Conservation (phyloP, 2,113 vertebrate species). For the Perca flavescens region DNA sequence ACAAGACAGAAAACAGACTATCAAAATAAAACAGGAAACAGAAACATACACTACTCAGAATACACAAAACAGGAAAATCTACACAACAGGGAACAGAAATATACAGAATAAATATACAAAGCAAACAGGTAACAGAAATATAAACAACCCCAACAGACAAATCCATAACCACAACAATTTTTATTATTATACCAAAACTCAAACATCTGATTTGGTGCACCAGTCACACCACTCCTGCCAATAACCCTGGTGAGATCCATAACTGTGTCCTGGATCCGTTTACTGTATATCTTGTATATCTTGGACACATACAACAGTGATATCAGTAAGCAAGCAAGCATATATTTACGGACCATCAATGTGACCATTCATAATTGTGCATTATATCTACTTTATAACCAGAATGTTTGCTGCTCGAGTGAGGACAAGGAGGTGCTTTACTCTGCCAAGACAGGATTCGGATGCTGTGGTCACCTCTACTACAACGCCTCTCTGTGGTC, state of each 20-base stretch:
- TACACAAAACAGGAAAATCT: no score
- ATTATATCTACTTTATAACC: not conserved
- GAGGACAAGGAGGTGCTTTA: slow-evolving; percentile 38
- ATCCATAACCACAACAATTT: no score
- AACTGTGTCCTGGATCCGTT: not conserved
- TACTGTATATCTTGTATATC: not conserved
- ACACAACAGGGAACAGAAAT: no score
- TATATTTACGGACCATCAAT: not conserved
- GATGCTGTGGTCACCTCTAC: slow-evolving; percentile 63
- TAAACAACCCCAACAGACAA: no score
- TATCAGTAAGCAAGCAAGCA: not conserved
- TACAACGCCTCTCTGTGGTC: slow-evolving; percentile 61
- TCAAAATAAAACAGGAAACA: no score
- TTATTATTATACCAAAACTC: no score
- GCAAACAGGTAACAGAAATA: no score
- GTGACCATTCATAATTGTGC: not conserved
- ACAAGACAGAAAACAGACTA: no score
- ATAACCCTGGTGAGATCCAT: not conserved
- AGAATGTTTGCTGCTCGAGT: slow-evolving; percentile 57
- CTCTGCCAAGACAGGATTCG: not conserved
- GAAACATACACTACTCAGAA: no score
- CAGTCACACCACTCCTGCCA: not conserved
- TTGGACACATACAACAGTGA: not conserved
- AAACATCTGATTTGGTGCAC: not conserved
- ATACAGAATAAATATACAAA: no score